These are phyloP conservation scores for Mimas tiliae DNA, from an alignment of 2,888 invertebrate species.

Conservation along the genomic window DNA sequence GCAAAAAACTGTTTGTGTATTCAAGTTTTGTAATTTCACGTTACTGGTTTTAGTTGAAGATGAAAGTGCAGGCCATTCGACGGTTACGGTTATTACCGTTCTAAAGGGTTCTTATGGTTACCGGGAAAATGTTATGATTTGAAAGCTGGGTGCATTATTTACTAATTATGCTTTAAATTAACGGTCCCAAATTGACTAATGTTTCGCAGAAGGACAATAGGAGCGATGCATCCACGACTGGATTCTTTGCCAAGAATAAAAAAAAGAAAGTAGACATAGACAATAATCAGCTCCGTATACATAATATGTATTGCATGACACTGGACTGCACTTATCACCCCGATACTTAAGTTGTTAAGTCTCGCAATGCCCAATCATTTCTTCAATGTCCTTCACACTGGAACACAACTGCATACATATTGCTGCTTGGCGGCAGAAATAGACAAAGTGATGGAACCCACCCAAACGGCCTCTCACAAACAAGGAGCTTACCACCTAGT, in stretches of 20 bases:
- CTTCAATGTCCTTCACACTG: too few species aligned
- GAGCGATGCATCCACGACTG: not conserved
- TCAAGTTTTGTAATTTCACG: not conserved
- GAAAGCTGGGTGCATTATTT: not conserved
- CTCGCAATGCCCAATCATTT: too few species aligned
- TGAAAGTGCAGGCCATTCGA: slow-evolving; percentile 4
- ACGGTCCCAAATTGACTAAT: not conserved
- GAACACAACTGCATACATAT: too few species aligned
- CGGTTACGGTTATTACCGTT: slow-evolving; percentile 1
- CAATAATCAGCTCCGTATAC: too few species aligned
- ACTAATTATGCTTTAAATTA: slow-evolving; percentile 1
- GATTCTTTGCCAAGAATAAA: not conserved
- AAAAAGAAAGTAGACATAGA: not conserved
- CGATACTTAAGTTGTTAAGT: too few species aligned
- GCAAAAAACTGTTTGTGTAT: slow-evolving; percentile 33
- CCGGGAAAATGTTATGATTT: slow-evolving; percentile 1
- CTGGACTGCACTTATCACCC: too few species aligned
- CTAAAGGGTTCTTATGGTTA: slow-evolving; percentile 12
- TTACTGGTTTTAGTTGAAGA: slow-evolving; percentile 7
- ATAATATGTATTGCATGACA: too few species aligned
- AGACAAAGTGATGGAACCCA: too few species aligned
- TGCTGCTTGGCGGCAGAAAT: too few species aligned
- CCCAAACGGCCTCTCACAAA: too few species aligned
- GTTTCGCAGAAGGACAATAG: not conserved
- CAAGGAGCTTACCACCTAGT: too few species aligned